Evolutionary conservation across 2,113 vertebrate species (phyloP), one percentile per base, ranked within the genome.

Genomic region (Sciurus niger): DNA sequence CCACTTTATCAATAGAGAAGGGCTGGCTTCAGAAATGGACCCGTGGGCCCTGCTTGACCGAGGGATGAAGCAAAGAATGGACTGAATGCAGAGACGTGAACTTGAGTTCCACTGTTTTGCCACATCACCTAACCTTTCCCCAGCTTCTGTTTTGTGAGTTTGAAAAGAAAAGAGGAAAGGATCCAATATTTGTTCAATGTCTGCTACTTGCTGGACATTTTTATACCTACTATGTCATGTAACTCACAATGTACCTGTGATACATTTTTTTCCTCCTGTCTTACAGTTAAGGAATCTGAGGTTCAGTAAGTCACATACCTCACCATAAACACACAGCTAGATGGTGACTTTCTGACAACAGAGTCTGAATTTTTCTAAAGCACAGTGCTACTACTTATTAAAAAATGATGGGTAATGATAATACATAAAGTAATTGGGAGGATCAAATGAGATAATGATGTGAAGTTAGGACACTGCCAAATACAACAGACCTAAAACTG

Each of bases 301-400:
- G 43, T 12, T 32, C 63, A 43, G 51, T 8, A 37, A 53, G 48
- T 63, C 58, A 34, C 2, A 12, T n/a, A 20, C 34, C 25, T 84
- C 77, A 34, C 51, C 53, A 16, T 20, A 37, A 63, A 25, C 34
- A n/a, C 63, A 84, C 10, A 40, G 11, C 40, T 84, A 25, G 32
- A 13, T 37, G 28, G 34, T 14, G 25, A 43, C 53, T 90, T 93
- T 32, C 77, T 88, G 51, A 88, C 40, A 58, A 3, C 6, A 30
- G 13, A 14, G n/a, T 84, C 84, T 79, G 43, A 25, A 43, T n/a
- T 82, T 84, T 91, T 77, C 88, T 92, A 68, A 79, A 84, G 68
- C 2, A 43, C 7, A 10, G 2, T 53, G 8, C n/a, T 24, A 34
- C 30, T 84, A 8, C 28, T 28, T 60, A 63, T 68, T 95, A 53